These are phyloP conservation scores for Deilephila elpenor DNA, from an alignment of 2,888 invertebrate species.

Conservation along the genomic window DNA sequence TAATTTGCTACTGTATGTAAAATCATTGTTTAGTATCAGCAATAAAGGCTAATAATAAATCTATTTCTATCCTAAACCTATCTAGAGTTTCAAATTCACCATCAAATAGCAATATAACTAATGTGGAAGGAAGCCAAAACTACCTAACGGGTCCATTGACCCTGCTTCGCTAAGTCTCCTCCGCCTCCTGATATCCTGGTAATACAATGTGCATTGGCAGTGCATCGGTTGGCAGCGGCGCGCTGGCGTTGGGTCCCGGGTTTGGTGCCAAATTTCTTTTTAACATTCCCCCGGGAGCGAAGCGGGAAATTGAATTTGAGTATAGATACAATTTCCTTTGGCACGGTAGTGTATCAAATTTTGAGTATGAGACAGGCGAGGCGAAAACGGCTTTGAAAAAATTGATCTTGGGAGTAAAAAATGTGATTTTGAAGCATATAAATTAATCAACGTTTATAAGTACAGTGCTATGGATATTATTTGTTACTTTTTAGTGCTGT, in stretches of 20 bases:
- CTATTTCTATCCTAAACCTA: background rate
- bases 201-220: slow-evolving; percentile 3
- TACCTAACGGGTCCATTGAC: slow-evolving; percentile 6
- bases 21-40: too few species aligned
- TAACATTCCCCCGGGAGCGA: background rate
- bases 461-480: too few species aligned
- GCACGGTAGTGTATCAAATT: background rate
- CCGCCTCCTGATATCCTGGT: background rate
- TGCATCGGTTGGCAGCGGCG: background rate
- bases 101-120: background rate
- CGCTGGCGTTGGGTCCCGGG: background rate
- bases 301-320: slow-evolving; percentile 5
- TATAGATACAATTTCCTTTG: background rate
- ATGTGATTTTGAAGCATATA: too few species aligned
- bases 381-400: too few species aligned
- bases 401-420: too few species aligned
- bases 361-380: background rate
- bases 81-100: background rate
- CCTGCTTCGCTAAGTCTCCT: background rate
- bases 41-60: too few species aligned
- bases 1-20: too few species aligned
- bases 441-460: too few species aligned
- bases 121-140: background rate
- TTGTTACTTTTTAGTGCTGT: too few species aligned
- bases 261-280: slow-evolving; percentile 6